Evolutionary conservation across 2,797 vertebrate genomes (phyloP).

Genomic region (Erithacus rubecula): DNA sequence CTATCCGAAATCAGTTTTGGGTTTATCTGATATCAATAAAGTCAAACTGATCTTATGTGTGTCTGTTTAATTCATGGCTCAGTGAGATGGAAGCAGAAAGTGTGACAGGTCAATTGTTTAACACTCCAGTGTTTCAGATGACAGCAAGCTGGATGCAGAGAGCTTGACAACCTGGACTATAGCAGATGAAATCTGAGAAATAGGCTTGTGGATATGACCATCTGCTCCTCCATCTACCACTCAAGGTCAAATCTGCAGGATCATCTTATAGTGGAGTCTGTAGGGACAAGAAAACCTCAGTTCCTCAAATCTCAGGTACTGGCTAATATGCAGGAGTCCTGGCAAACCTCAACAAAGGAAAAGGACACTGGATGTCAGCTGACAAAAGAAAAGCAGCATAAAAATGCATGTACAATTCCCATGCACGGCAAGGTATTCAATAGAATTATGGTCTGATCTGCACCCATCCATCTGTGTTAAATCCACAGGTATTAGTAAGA

Average conservation of each 20-base stretch:
- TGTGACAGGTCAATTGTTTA: not conserved
- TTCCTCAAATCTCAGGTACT: not conserved
- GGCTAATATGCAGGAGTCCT: not conserved
- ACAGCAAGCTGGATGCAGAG: not conserved
- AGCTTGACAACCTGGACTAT: not conserved
- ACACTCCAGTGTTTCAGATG: not conserved
- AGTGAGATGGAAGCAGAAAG: not conserved
- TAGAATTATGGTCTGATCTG: not conserved
- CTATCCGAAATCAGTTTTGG: not conserved
- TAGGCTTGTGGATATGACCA: accelerated
- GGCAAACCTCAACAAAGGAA: not conserved
- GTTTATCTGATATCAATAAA: not conserved
- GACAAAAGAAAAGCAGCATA: not conserved
- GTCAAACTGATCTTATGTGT: not conserved
- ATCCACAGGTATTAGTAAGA: accelerated
- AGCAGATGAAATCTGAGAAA: not conserved
- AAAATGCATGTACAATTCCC: not conserved
- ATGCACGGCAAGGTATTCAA: not conserved
- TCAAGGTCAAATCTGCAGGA: not conserved
- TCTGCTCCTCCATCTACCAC: not conserved
- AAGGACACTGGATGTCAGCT: not conserved
- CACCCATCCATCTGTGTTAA: not conserved
- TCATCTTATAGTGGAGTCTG: not conserved
- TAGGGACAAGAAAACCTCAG: not conserved
- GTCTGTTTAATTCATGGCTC: not conserved